Percentiles rank a stretch among this genome's conserved stretches.
Evolutionary conservation across 2,113 vertebrate genomes (phyloP).

Genomic region (Sinocyclocheilus rhinocerous): DNA sequence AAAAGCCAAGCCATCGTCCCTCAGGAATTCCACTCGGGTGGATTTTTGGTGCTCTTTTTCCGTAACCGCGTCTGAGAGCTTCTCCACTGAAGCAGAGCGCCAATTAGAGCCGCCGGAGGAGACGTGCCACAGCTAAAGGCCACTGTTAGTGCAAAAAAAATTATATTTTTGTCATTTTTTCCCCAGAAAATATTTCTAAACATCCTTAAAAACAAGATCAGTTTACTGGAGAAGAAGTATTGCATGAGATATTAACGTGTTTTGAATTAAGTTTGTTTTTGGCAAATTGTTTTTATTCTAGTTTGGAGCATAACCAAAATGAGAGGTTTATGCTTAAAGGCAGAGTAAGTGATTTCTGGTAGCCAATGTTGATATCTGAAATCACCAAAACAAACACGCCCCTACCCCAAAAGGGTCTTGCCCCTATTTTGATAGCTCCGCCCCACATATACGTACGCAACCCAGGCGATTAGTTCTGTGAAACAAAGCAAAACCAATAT

Average conservation of each 20-base stretch:
- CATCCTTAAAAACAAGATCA: not conserved
- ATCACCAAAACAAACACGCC: no score
- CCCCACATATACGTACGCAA: no score
- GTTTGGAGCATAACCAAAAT: not conserved
- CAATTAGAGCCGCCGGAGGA: not conserved
- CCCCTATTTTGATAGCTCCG: no score
- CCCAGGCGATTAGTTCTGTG: no score
- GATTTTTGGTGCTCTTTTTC: not conserved
- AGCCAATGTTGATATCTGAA: no score
- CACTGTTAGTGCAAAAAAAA: not conserved
- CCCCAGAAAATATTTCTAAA: not conserved
- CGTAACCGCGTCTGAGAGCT: not conserved
- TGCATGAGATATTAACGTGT: not conserved
- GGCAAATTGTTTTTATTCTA: not conserved
- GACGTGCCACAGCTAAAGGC: not conserved
- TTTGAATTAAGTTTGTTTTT: not conserved
- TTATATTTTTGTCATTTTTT: no score
- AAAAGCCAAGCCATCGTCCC: not conserved
- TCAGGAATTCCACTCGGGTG: not conserved
- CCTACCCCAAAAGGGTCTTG: no score
- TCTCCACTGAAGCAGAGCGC: not conserved
- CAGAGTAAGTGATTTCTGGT: no score
- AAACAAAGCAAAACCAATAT: no score
- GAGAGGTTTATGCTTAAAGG: not conserved
- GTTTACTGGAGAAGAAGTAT: not conserved